These are phyloP conservation scores for Metellina segmentata DNA, from an alignment of 2,888 invertebrate species.

Conservation along the genomic window DNA sequence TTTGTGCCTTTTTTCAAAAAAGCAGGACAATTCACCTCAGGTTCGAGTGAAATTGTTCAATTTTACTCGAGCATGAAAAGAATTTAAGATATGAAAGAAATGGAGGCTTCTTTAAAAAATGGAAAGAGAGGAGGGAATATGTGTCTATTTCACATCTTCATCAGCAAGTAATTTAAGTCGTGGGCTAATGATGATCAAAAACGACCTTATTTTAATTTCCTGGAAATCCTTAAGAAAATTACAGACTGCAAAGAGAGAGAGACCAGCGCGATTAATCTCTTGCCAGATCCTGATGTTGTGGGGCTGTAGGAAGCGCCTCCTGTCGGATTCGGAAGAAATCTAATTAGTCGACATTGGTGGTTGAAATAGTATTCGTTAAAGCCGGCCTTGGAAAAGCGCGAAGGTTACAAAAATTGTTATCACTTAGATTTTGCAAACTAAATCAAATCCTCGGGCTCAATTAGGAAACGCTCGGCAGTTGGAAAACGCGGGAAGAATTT, in stretches of 20 bases:
- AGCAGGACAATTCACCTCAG: slow-evolving; percentile 21
- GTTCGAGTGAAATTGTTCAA: slow-evolving; percentile 32
- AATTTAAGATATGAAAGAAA: slow-evolving; percentile 21
- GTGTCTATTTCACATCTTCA: slow-evolving; percentile 29
- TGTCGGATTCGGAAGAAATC: slow-evolving; percentile 25
- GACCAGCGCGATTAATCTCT: not conserved
- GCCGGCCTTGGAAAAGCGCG: too few species aligned
- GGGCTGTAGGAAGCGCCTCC: slow-evolving; percentile 25
- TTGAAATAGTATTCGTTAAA: slow-evolving; percentile 40
- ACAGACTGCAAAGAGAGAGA: not conserved
- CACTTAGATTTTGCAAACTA: slow-evolving; percentile 56
- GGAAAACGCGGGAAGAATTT: slow-evolving; percentile 26
- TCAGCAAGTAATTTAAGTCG: slow-evolving; percentile 50
- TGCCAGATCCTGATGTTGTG: not conserved
- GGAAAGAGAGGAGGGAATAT: not conserved
- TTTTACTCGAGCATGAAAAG: slow-evolving; percentile 9
- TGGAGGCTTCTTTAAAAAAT: not conserved
- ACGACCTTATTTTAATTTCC: slow-evolving; percentile 49
- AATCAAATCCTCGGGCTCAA: slow-evolving; percentile 57
- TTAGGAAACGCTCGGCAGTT: slow-evolving; percentile 35
- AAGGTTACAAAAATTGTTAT: slow-evolving; percentile 42
- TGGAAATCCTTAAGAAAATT: not conserved
- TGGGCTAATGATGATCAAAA: slow-evolving; percentile 72
- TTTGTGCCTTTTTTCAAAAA: slow-evolving; percentile 10
- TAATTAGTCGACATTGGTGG: slow-evolving; percentile 49